Evolutionary conservation across 2,888 invertebrate species (phyloP), one percentile per base, ranked within the genome.

Genomic region (Cephus pulcher): DNA sequence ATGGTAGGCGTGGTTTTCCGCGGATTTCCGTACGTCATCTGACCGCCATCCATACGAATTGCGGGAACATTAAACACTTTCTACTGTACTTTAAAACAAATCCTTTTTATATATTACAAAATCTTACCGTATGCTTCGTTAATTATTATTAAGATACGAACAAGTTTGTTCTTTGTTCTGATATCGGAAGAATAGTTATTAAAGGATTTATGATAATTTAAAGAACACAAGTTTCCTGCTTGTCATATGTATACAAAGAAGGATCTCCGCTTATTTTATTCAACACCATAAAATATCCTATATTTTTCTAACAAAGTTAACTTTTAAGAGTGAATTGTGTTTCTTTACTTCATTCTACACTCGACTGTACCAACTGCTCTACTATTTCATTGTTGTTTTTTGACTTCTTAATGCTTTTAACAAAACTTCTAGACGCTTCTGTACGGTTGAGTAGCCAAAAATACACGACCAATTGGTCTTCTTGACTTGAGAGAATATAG

Each of bases 361-460:
- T 56, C 9, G 56, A 15, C 56, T 56, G 56, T 56, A 56, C 56
- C 56, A 75, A 56, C 32, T 11, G 75, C n/a, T 40, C 11, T 75
- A n/a, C 4, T 40, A 75, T 40, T 4, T 23, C 69, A 69, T 11
- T 23, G 23, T 75, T 37, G 33, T 30, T 69, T n/a, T n/a, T 34
- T 12, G 32, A 33, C 71, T 71, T 71, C 23, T 71, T 71, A 32
- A 12, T 34, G 30, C 71, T 30, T 68, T 15, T 23, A 78, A 35
- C 34, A 79, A 78, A 82, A 80, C 76, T 83, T 81, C 84, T 82
- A 80, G 82, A 84, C 69, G 78, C 80, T 84, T 86, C 85, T 85
- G 80, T 82, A 86, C 82, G 80, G 76, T 84, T 82, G 75, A 34
- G 40, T 76, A 34, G 83, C 86, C 84, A 79, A 89, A 88, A 89